phyloP scores from a whole-genome alignment of 2,113 vertebrate genomes.

The Gnathonemus echidnorhynchus region DNA sequence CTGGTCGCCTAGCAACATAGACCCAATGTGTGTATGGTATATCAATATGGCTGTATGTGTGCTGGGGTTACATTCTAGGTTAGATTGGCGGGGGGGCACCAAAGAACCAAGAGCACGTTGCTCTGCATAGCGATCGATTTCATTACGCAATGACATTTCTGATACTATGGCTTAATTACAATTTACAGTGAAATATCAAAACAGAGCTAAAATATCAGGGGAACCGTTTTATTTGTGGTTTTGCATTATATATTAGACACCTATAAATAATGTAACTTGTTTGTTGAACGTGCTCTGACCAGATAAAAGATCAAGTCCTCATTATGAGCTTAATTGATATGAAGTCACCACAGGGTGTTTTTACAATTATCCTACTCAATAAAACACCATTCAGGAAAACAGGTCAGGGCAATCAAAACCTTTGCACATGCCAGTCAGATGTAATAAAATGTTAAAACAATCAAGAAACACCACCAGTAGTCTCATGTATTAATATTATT shows the following conservation, averaged over 20 bases:
- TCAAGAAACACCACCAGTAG: not conserved
- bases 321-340: not conserved
- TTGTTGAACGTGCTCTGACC: not conserved
- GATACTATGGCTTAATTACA: not conserved
- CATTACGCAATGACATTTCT: not conserved
- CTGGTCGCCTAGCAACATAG: conserved; percentile 64
- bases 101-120: not conserved
- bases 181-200: not conserved
- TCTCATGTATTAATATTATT: not conserved
- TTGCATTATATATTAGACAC: not conserved
- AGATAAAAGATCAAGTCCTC: not conserved
- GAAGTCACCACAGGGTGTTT: not conserved
- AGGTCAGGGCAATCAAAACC: not conserved
- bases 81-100: conserved; percentile 8
- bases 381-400: not conserved
- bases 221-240: not conserved
- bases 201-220: not conserved
- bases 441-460: not conserved
- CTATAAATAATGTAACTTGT: not conserved
- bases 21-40: conserved; percentile 50
- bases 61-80: conserved; percentile 39
- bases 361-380: not conserved
- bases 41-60: conserved; percentile 51
- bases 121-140: not conserved
- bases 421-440: not conserved